Conservation (phyloP, 2,113 vertebrate genomes). For the Eudyptes chrysolophus region DNA sequence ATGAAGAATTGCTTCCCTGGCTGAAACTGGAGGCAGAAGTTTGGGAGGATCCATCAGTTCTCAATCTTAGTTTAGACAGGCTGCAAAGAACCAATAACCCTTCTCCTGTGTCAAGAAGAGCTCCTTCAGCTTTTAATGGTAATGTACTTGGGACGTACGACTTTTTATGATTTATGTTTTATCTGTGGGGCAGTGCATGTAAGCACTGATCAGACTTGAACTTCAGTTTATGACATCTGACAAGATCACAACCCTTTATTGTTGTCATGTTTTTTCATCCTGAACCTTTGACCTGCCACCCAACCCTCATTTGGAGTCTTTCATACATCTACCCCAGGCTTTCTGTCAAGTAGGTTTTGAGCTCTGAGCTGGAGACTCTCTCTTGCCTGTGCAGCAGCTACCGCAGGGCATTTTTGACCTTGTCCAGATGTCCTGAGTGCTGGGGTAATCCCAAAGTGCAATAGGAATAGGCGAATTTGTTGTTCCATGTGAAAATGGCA, state of each 20-base stretch:
- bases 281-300: background rate
- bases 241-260: background rate
- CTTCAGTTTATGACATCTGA: background rate
- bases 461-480: background rate
- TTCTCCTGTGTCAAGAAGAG: background rate
- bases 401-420: background rate
- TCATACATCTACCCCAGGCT: background rate
- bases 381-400: background rate
- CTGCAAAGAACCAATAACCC: background rate
- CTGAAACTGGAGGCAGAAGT: background rate
- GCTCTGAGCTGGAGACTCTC: background rate
- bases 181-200: background rate
- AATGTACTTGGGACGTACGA: background rate
- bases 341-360: background rate
- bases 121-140: background rate
- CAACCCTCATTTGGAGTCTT: background rate
- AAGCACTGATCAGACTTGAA: background rate
- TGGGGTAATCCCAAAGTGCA: background rate
- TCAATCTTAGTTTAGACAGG: background rate
- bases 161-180: background rate
- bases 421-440: background rate
- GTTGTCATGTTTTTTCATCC: background rate
- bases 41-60: background rate
- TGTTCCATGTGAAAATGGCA: background rate
- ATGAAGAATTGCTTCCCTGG: background rate